Base-by-base conservation (phyloP, 2,888 invertebrate genomes). In the Acrobasis suavella region DNA sequence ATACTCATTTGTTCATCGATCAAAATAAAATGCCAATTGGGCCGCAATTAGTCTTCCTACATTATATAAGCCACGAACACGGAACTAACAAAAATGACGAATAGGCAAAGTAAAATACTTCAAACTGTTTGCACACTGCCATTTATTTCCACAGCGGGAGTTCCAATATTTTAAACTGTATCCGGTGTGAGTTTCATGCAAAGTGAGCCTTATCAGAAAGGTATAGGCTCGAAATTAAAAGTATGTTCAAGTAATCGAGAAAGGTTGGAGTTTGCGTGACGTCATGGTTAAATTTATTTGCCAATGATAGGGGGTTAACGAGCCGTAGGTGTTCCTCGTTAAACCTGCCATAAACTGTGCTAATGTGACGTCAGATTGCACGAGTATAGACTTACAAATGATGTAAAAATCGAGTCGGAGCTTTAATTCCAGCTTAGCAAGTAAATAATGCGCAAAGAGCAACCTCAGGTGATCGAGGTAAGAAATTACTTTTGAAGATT, bases 251-350 rank as follows among this genome's bases (percentile, higher is more conserved):
- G 75, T 74, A 74, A 72, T 73, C 71, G 72, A 70, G 72, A 66
- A 72, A 75, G 70, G 69, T 69, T 72, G 68, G 72, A 70, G 75
- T 66, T 74, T 64, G 71, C 65, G 74, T 82, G 79, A 80, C 77
- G 80, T 80, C 79, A 78, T 69, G 73, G 70, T 71, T 71, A 76
- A 80, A 82, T 82, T 77, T 85, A 82, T 84, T 77, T 74, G 76
- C 77, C 75, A 80, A 80, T 83, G 82, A 83, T 81, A 81, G 82
- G 78, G 77, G 81, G 82, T 83, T 86, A 85, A 86, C 83, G 86
- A 85, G 83, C 77, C 79, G 76, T 76, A 81, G 82, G 83, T 83
- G 81, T 79, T 80, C 73, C 76, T 81, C 85, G 81, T 85, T 84
- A 83, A 81, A 81, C 77, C 77, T 77, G 76, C 80, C 76, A 82